Evolutionary conservation across 2,888 invertebrate species (phyloP).

Genomic region (Chrysodeixis includens): DNA sequence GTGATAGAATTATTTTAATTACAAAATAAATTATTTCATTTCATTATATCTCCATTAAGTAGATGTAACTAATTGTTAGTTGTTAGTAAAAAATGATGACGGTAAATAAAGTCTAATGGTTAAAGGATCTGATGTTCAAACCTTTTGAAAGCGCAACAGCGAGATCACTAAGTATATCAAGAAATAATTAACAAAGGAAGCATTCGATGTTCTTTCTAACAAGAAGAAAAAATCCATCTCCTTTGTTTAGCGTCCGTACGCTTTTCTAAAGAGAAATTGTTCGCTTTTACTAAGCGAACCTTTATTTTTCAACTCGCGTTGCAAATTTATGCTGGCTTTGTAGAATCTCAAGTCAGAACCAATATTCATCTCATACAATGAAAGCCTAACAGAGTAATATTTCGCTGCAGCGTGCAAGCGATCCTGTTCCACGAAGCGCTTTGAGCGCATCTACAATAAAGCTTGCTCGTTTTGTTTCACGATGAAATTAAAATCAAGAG

Average conservation of each 20-base stretch:
- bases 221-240: slow-evolving; percentile 24
- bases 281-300: slow-evolving; percentile 26
- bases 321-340: slow-evolving; percentile 37
- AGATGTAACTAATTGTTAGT: no score
- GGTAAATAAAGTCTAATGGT: no score
- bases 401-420: slow-evolving; percentile 37
- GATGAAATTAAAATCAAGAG: slow-evolving; percentile 72
- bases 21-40: no score
- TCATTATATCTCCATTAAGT: no score
- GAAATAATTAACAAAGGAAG: slow-evolving; percentile 15
- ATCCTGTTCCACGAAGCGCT: slow-evolving; percentile 49
- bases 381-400: slow-evolving; percentile 44
- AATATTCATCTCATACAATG: slow-evolving; percentile 49
- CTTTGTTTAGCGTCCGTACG: slow-evolving; percentile 34
- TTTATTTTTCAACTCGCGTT: slow-evolving; percentile 29
- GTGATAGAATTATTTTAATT: no score
- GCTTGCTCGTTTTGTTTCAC: slow-evolving; percentile 62
- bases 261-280: slow-evolving; percentile 35
- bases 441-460: slow-evolving; percentile 57
- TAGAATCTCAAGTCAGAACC: slow-evolving; percentile 48
- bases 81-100: no score
- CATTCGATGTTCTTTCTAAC: slow-evolving; percentile 30
- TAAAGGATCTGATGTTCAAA: no score
- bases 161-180: not conserved
- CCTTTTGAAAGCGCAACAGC: not conserved